Percentiles rank a stretch among this genome's conserved stretches.
Conservation (phyloP, 2,113 vertebrate species). For the Steatornis caripensis region DNA sequence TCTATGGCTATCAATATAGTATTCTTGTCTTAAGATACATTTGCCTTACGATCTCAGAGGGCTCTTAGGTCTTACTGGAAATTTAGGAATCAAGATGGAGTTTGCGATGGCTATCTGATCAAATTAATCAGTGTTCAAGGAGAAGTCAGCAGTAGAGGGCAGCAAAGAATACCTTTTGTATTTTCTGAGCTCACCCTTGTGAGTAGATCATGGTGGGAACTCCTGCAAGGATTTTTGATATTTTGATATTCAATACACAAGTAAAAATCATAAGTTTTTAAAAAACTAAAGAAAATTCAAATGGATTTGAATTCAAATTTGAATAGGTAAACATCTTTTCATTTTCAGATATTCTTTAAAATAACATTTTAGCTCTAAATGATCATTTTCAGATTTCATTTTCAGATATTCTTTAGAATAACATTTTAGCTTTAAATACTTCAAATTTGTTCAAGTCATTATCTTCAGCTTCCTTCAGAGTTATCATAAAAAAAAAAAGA, state of each 20-base stretch:
- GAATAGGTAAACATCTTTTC: not conserved
- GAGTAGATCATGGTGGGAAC: not conserved
- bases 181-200: not conserved
- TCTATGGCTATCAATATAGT: not conserved
- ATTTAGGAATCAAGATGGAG: not conserved
- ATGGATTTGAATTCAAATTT: no score
- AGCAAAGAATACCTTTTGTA: not conserved
- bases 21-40: not conserved
- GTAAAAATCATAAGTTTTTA: not conserved
- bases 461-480: not conserved
- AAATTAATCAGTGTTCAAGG: not conserved
- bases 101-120: not conserved
- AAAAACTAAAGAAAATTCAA: not conserved
- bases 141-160: not conserved
- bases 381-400: no score
- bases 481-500: not conserved
- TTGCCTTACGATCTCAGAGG: not conserved
- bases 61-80: not conserved
- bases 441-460: not conserved
- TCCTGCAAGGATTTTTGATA: not conserved
- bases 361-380: no score
- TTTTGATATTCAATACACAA: not conserved
- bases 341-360: not conserved
- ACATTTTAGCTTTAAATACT: not conserved
- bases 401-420: not conserved